Conservation (phyloP, 2,113 vertebrate genomes). For the Pelobates fuscus region DNA sequence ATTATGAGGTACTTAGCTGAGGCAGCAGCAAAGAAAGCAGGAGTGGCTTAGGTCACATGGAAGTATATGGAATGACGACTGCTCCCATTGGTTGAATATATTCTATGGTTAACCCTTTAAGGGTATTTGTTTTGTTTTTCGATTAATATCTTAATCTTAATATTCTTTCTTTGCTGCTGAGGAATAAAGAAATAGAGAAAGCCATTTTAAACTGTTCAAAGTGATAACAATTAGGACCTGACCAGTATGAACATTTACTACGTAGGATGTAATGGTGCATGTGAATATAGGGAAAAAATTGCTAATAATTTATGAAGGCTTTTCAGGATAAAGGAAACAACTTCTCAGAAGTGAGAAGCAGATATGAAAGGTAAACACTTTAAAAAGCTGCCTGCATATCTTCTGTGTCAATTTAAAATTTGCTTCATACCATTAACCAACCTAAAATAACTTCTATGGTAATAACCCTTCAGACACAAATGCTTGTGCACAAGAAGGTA, state of each 20-base stretch:
- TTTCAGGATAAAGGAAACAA: slow-evolving; percentile 57
- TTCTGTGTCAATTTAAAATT: slow-evolving; percentile 69
- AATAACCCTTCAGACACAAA: slow-evolving; percentile 75
- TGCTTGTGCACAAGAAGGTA: slow-evolving; percentile 68
- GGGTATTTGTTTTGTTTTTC: too few relatives aligned
- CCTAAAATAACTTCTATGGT: slow-evolving; percentile 77
- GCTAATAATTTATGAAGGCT: slow-evolving; percentile 64
- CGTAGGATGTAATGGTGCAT: slow-evolving; percentile 66
- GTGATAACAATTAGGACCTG: slow-evolving; percentile 62
- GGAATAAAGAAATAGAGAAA: too few relatives aligned
- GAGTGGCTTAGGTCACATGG: too few relatives aligned
- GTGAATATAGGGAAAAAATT: slow-evolving; percentile 47
- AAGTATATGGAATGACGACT: too few relatives aligned
- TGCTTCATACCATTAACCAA: slow-evolving; percentile 77
- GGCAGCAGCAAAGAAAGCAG: too few relatives aligned
- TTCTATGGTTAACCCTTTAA: too few relatives aligned
- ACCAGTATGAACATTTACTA: slow-evolving; percentile 63
- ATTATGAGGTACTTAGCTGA: too few relatives aligned
- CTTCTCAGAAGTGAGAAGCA: slow-evolving; percentile 59
- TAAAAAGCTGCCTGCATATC: slow-evolving; percentile 61
- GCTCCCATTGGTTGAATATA: too few relatives aligned
- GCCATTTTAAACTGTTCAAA: slow-evolving; percentile 58
- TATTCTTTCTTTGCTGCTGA: too few relatives aligned
- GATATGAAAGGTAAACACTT: slow-evolving; percentile 67
- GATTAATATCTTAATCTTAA: too few relatives aligned